Conservation (phyloP, 2,888 invertebrate genomes). For the Amorpha juglandis region DNA sequence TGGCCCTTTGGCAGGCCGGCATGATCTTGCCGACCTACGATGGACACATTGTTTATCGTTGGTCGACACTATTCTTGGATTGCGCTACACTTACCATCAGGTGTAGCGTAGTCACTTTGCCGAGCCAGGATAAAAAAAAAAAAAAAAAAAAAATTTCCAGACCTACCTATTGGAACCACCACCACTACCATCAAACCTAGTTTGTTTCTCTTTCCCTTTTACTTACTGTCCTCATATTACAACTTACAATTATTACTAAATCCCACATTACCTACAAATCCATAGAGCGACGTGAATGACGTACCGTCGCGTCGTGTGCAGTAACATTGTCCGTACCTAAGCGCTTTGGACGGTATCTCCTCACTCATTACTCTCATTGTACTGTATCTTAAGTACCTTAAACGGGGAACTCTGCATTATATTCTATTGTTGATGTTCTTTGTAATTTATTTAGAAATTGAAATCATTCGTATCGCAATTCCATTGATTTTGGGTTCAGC, state of each 20-base stretch:
- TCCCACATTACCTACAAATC: neutral
- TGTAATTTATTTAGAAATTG: slow-evolving; percentile 15
- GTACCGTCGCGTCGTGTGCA: neutral
- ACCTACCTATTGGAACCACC: too few relatives aligned
- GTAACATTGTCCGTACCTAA: slow-evolving; percentile 14
- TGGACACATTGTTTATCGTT: too few relatives aligned
- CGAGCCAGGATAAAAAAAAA: too few relatives aligned
- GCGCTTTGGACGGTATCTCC: slow-evolving; percentile 25
- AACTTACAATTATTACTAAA: neutral
- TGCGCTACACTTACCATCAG: too few relatives aligned
- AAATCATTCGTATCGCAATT: neutral
- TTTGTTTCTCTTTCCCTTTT: too few relatives aligned
- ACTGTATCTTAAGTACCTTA: slow-evolving; percentile 29
- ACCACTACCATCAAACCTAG: too few relatives aligned
- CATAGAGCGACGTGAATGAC: neutral
- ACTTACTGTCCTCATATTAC: neutral
- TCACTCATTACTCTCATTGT: slow-evolving; percentile 29
- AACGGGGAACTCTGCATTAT: slow-evolving; percentile 24
- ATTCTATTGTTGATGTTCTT: slow-evolving; percentile 21
- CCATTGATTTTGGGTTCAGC: too few relatives aligned
- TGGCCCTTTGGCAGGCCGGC: too few relatives aligned
- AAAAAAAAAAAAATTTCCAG: too few relatives aligned
- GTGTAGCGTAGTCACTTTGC: too few relatives aligned
- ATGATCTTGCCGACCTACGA: too few relatives aligned
- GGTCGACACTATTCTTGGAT: too few relatives aligned